Base-by-base conservation (phyloP, 1,140 invertebrate genomes). In the Diorhabda sublineata region DNA sequence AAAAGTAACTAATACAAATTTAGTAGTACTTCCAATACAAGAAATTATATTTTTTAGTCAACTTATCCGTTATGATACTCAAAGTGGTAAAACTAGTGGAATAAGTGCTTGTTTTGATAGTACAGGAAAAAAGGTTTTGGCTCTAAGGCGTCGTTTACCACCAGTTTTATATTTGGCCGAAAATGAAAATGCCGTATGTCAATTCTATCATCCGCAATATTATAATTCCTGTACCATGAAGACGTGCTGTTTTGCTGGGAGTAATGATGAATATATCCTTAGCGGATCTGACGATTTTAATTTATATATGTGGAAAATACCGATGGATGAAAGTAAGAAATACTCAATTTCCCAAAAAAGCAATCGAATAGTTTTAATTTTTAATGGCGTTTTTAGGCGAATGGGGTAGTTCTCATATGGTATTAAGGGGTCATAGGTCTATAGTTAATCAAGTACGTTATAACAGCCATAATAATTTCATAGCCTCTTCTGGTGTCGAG, bases 171-270 rank as follows among this genome's bases (percentile, higher is more conserved):
- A 95, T 78, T 83, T 85, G 0, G 84, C 92, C 0, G 83, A 89
- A 66, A 87, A 87, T 4, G 81, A 88, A 2, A 84, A 87, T 42
- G 88, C 91, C 1, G 78, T 92, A 41, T 92, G 89, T 67, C 91
- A 96, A 81, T 97, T 98, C 81, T 93, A 96, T 80, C 92, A 96
- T 80, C 86, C 89, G 42, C 92, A 93, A 68, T 98, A 98, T 81
- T 97, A 95, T 74, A 98, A 98, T 80, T 96, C 94, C 2, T 98
- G 95, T 80, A 98, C 96, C 0, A 97, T 98, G 94, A 98, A 98
- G 82, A 96, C 93, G 69, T 97, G 95, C 77, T 92, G 89, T 63
- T 98, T 98, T 85, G 95, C 93, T n/a, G 96, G 95, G 1, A 88
- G 90, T 4, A 86, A 89, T 58, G 95, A 97, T 79, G 89, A 97